Base-by-base conservation (phyloP, 1,140 invertebrate genomes). In the Zaprionus inermis region DNA sequence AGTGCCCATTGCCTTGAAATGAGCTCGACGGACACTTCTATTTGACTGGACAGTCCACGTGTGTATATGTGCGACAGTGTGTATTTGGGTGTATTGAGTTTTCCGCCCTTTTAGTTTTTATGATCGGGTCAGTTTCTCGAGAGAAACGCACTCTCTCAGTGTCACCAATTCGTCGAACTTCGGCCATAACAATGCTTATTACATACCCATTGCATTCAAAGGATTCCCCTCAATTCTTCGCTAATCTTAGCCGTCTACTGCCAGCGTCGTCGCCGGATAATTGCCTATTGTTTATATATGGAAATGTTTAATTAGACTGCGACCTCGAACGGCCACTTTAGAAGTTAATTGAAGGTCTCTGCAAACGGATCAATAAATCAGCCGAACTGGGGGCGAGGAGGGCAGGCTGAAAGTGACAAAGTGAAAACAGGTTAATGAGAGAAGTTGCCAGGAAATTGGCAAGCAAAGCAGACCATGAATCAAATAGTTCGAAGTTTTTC, bases 121-220 rank as follows among this genome's bases (percentile, higher is more conserved):
- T 69, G 70, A 59, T 58, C 57, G 55, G 49, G 41, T 68, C 67
- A 72, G 46, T 55, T 22, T 14, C 20, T 10, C 24, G 32, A 49
- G 28, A 11, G 20, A 51, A 28, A 55, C 49, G 14, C 22, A 72
- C 34, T 55, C 22, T 14, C 28, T 44, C 22, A 16, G 20, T n/a
- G 14, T 18, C 49, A 69, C 69, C 72, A 59, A 68, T 72, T 55
- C 56, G 18, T 56, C 65, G 70, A 78, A 76, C 57, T 88, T 78
- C 55, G 58, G 49, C 60, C 66, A 77, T 88, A 88, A 88, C 65
- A 88, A 79, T 55, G 63, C 82, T 82, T 79, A 86, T 82, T 77
- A 77, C 54, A 57, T 66, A 61, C 34, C 44, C 30, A 68, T 49
- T 20, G 20, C 12, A 30, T 70, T 28, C 3, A 73, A 70, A 68